Percentiles rank a stretch among this genome's conserved stretches.
phyloP scores from a whole-genome alignment of 1,140 invertebrate genomes.

The Aphelinus certus region DNA sequence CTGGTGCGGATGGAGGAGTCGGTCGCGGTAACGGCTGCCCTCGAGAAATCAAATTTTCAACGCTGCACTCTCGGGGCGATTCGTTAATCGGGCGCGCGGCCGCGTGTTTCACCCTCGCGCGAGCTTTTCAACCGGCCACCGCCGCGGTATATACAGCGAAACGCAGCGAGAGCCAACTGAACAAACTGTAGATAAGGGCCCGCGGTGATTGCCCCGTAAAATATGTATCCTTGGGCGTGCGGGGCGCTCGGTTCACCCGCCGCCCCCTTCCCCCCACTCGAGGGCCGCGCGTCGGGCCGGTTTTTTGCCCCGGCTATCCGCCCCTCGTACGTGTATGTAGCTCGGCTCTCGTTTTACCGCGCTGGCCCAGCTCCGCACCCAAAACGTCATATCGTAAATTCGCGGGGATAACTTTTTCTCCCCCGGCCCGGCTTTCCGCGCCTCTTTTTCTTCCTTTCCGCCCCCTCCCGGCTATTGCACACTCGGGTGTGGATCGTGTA shows the following conservation, averaged over 20 bases:
- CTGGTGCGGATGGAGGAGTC: too few species aligned
- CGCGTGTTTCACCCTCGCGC: slow-evolving; percentile 11
- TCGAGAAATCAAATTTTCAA: slow-evolving; percentile 28
- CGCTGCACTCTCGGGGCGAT: background rate
- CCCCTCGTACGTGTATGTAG: background rate
- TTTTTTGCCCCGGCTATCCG: background rate
- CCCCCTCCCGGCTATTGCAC: background rate
- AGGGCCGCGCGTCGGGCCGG: background rate
- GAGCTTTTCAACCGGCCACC: slow-evolving; percentile 17
- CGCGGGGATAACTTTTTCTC: slow-evolving; percentile 18
- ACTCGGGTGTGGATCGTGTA: background rate
- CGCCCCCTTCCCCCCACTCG: slow-evolving; percentile 1
- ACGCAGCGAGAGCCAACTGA: slow-evolving; percentile 51
- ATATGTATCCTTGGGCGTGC: slow-evolving; percentile 59
- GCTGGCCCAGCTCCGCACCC: background rate
- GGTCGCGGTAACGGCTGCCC: too few species aligned
- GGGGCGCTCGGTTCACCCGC: slow-evolving; percentile 52
- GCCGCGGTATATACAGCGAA: slow-evolving; percentile 6
- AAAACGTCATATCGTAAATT: slow-evolving; percentile 30
- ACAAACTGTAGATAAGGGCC: slow-evolving; percentile 64
- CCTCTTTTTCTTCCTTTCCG: background rate
- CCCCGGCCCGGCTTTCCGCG: too few species aligned
- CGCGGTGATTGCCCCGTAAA: slow-evolving; percentile 63
- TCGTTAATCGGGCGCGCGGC: slow-evolving; percentile 18
- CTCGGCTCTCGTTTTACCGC: background rate